These are phyloP conservation scores for Drosophila fuyamai DNA, from an alignment of 1,140 invertebrate species.

Conservation along the genomic window DNA sequence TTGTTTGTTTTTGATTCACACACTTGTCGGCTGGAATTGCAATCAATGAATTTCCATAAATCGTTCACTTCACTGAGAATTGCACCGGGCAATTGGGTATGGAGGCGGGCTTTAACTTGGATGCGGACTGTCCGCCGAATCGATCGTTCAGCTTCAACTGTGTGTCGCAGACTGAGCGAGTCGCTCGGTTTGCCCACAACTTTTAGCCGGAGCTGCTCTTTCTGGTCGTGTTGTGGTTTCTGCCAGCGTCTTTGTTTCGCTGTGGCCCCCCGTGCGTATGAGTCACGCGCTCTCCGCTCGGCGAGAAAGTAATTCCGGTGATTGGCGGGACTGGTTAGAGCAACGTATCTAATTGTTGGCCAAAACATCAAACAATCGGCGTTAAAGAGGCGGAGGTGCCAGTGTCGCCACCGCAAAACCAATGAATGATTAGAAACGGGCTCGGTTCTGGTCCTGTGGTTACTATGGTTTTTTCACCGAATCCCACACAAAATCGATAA, in stretches of 20 bases:
- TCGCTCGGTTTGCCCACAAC: constrained; percentile 39
- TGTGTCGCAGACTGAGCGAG: constrained; percentile 67
- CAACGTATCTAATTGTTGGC: constrained; percentile 54
- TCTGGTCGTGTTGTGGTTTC: constrained; percentile 11
- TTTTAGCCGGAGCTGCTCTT: constrained; percentile 53
- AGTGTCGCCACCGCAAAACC: constrained; percentile 12
- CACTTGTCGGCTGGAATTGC: constrained; percentile 46
- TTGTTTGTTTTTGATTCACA: constrained; percentile 56
- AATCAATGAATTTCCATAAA: constrained; percentile 61
- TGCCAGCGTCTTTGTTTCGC: constrained; percentile 11
- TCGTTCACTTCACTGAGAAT: constrained; percentile 57
- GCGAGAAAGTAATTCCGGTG: constrained; percentile 53
- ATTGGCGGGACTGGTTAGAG: constrained; percentile 45
- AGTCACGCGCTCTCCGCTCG: constrained; percentile 53
- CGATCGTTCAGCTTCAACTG: constrained; percentile 74
- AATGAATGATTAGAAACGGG: constrained; percentile 14
- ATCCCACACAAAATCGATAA: background rate
- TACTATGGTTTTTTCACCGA: background rate
- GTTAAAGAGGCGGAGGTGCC: constrained; percentile 18
- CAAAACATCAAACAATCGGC: constrained; percentile 23
- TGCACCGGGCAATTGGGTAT: constrained; percentile 33
- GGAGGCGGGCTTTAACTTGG: constrained; percentile 9
- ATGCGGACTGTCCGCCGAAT: constrained; percentile 45
- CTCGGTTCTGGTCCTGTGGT: constrained; percentile 1
- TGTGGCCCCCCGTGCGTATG: constrained; percentile 36